A percentile compares a stretch with the other conserved stretches of the same genome.
phyloP scores from a whole-genome alignment of 2,797 vertebrate genomes.

The Siniperca undulata region DNA sequence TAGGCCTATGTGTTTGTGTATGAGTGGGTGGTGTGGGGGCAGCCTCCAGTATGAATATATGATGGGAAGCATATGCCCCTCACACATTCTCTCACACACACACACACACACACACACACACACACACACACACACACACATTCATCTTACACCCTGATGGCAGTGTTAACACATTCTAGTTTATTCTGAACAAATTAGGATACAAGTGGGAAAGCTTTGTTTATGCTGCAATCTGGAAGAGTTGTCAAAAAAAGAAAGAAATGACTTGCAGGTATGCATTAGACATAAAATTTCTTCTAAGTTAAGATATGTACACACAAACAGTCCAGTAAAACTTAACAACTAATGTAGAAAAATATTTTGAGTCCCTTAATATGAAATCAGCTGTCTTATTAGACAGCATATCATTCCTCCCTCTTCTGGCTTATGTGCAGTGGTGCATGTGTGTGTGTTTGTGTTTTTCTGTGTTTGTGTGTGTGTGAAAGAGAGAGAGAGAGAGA shows the following conservation, averaged over 20 bases:
- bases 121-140: slow-evolving; percentile 31
- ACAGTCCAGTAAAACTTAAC: neutral
- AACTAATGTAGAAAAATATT: slow-evolving; percentile 7
- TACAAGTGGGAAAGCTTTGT: slow-evolving; percentile 48
- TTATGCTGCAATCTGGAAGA: slow-evolving; percentile 35
- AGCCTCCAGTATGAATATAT: slow-evolving; percentile 66
- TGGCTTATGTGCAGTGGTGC: slow-evolving; percentile 71
- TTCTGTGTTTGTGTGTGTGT: slow-evolving; percentile 48
- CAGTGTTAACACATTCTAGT: slow-evolving; percentile 68
- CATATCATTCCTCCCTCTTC: slow-evolving; percentile 60
- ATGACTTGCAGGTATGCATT: neutral
- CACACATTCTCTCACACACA: slow-evolving; percentile 46
- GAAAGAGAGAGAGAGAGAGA: too few relatives aligned
- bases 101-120: slow-evolving; percentile 40
- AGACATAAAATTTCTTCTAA: neutral
- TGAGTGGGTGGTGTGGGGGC: slow-evolving; percentile 58
- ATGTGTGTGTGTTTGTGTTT: slow-evolving; percentile 60
- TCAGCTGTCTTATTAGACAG: slow-evolving; percentile 52
- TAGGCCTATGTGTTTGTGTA: slow-evolving; percentile 50
- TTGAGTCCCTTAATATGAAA: slow-evolving; percentile 37
- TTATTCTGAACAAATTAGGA: slow-evolving; percentile 63
- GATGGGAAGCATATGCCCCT: slow-evolving; percentile 81
- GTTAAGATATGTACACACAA: neutral
- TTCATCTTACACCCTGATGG: slow-evolving; percentile 47
- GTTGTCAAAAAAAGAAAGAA: neutral